A percentile compares a stretch with the other conserved stretches of the same genome.
phyloP scores from a whole-genome alignment of 2,113 vertebrate genomes.

The Cervus canadensis region DNA sequence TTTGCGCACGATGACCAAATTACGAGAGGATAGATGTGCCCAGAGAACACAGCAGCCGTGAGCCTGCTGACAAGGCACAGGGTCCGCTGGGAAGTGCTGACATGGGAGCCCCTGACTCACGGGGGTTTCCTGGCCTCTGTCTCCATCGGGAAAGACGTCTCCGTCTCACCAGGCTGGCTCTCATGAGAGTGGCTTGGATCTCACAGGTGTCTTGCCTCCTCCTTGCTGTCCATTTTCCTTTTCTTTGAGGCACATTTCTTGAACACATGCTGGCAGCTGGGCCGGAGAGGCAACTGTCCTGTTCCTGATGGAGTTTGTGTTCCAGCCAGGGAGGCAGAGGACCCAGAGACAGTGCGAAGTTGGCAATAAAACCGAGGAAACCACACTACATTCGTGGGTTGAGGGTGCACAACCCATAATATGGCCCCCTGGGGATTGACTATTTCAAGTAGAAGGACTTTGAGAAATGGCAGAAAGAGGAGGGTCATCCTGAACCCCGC shows the following conservation, averaged over 20 bases:
- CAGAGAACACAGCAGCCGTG: not conserved
- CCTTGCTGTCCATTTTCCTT: not conserved
- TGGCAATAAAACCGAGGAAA: not conserved
- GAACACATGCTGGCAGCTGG: not conserved
- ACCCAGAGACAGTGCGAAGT: not conserved
- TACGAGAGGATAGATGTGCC: not conserved
- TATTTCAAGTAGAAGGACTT: not conserved
- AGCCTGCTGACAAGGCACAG: not conserved
- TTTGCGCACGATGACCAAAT: not conserved
- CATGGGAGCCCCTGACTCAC: not conserved
- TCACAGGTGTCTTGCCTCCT: not conserved
- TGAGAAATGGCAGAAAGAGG: not conserved
- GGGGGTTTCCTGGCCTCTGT: not conserved
- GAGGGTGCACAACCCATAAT: not conserved
- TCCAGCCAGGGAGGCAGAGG: not conserved
- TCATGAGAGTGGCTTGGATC: not conserved
- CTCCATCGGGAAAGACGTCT: not conserved
- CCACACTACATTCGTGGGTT: not conserved
- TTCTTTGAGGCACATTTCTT: not conserved
- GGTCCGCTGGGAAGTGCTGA: not conserved
- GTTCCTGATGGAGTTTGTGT: not conserved
- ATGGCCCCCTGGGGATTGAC: not conserved
- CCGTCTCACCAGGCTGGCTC: not conserved
- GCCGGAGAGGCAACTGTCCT: not conserved
- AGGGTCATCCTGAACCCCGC: not conserved